Evolutionary conservation across 2,797 vertebrate species (phyloP), one percentile per base, ranked within the genome.

Genomic region (Schizopygopsis malacanthus): DNA sequence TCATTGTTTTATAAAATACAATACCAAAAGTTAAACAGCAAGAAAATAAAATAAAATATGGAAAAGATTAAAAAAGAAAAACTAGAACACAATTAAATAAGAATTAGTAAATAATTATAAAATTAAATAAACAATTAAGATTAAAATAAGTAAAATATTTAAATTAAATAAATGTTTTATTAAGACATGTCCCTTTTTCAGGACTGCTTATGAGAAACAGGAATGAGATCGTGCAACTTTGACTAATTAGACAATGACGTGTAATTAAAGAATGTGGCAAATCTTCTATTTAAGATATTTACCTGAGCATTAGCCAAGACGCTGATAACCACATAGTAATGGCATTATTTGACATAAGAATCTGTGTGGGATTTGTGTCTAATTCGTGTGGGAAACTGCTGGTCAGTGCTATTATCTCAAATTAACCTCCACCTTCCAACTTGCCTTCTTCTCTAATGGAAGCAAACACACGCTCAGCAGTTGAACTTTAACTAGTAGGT

Each of bases 401-500:
- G 56, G 56, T 25, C 56, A 61, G 56, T 61, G 59, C 81, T 54
- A 82, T 82, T 87, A 88, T 87, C 89, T 84, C 82, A 88, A 87
- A 88, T 88, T 87, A 90, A 73, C 50, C 65, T 84, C 61, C 6
- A 6, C 39, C 81, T 81, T 70, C 33, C 39, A 72, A 54, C 83
- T 79, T 50, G 61, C 69, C 10, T 85, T 86, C 85, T 63, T 56
- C 79, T 81, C 43, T 89, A 87, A 89, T 91, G 90, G 89, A 81
- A 89, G 89, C 91, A 89, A 73, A 80, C 54, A 73, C 84, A 78
- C 84, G 83, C 70, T 52, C 87, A 83, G 85, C 90, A 79, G 52
- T 83, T 86, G 73, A 71, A 73, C 54, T 90, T 91, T 92, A 90
- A 90, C 86, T 41, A 88, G 87, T 89, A 91, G 5, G 91, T 85